phyloP scores from a whole-genome alignment of 2,888 invertebrate species.

The Drosophila infuscata region DNA sequence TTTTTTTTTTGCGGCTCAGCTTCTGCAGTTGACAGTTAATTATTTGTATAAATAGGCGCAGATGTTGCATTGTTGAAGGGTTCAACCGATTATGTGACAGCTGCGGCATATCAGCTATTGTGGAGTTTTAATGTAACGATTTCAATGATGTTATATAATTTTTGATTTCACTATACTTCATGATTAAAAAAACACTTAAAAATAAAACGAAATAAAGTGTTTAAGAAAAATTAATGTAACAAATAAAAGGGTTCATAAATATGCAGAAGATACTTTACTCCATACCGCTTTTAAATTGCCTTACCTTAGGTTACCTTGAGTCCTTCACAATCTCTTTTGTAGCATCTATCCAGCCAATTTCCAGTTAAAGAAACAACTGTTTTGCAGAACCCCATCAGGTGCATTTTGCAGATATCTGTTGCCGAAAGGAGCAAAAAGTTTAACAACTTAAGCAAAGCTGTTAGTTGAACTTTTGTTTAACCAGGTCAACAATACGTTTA shows the following conservation, averaged over 20 bases:
- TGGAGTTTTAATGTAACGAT: not conserved
- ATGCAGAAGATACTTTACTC: not conserved
- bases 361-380: no score
- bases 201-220: not conserved
- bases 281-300: not conserved
- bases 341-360: no score
- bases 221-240: not conserved
- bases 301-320: not conserved
- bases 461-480: constrained; percentile 12
- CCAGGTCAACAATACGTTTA: constrained; percentile 26
- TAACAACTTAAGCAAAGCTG: not conserved
- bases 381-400: not conserved
- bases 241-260: not conserved
- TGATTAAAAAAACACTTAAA: not conserved
- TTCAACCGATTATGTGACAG: constrained; percentile 51
- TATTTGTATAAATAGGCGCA: constrained; percentile 71
- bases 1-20: constrained; percentile 31
- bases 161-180: not conserved
- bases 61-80: constrained; percentile 62
- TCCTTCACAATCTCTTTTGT: not conserved
- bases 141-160: not conserved
- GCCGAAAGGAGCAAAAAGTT: constrained; percentile 12
- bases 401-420: not conserved
- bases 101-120: constrained; percentile 19
- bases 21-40: constrained; percentile 76